These are phyloP conservation scores for Epinotia demarniana DNA, from an alignment of 2,888 invertebrate genomes.

Conservation along the genomic window DNA sequence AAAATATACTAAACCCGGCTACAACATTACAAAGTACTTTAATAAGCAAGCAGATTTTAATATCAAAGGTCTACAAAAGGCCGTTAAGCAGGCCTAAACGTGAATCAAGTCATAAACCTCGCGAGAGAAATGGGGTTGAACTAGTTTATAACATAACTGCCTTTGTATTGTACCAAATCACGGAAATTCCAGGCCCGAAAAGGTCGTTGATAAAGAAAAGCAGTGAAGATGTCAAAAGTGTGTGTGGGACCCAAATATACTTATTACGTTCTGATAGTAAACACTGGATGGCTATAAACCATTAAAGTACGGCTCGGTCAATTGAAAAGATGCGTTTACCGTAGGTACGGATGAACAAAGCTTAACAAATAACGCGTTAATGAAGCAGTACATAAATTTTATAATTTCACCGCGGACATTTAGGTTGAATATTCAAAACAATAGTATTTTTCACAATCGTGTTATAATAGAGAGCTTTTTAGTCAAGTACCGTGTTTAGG, in stretches of 20 bases:
- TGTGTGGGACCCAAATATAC: background rate
- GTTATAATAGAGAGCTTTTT: no score
- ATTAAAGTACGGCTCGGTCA: background rate
- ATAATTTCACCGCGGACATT: no score
- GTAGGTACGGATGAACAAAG: background rate
- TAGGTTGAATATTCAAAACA: no score
- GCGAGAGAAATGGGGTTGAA: conserved; percentile 12
- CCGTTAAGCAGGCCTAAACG: conserved; percentile 28
- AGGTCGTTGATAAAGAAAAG: background rate
- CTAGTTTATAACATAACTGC: conserved; percentile 32
- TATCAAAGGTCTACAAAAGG: conserved; percentile 17
- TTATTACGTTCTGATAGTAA: background rate
- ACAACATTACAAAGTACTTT: background rate
- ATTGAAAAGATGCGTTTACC: background rate
- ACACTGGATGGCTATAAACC: background rate
- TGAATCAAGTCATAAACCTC: conserved; percentile 26
- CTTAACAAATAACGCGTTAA: background rate
- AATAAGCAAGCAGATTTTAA: conserved; percentile 16
- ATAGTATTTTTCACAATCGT: no score
- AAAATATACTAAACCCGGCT: background rate
- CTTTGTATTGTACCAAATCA: conserved; percentile 31
- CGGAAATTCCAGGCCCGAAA: conserved; percentile 27
- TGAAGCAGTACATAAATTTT: background rate
- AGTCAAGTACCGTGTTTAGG: no score
- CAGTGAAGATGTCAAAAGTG: background rate